Base-by-base conservation (phyloP, 2,888 invertebrate genomes). In the Leucoma salicis region DNA sequence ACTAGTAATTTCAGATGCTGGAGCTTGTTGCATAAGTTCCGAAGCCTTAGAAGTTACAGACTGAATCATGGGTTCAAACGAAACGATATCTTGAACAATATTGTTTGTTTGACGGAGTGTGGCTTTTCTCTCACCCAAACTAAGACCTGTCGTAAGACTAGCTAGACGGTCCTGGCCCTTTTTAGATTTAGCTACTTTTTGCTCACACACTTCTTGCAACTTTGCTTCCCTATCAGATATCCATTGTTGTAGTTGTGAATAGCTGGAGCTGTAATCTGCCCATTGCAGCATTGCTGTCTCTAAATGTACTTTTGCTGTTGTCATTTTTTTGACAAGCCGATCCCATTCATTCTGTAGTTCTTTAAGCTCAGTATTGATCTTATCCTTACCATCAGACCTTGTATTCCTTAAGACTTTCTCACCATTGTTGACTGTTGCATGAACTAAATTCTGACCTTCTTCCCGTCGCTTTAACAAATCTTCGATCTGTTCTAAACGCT, bases 41-140 rank as follows among this genome's bases (percentile, higher is more conserved):
- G 96, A 96, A 51, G 97, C 98, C 89, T 98, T 98, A 38, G 95
- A 95, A 40, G 96, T 94, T 28, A 98, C 97, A 31, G 97, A 97
- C 78, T 97, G 97, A 65, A 98, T 97, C 96, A 98, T 97, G 36
- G 98, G 98, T 79, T 98, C 97, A 83, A 98, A 97, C 38, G 97
- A 96, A 57, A 97, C 96, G 72, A 98, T 98, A 83, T 99, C 98
- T 87, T 98, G 97, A 31, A 98, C 97, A 71, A 98, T 96, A 78
- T 96, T 97, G 85, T 97, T 96, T 42, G 97, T 97, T 86, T 96
- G 96, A 57, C 97, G 92, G 32, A 97, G 91, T 66, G 95, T 96
- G 4, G 97, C 97, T 82, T 96, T 97, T 40, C 96, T 91, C 77
- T 97, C 97, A 37, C 96, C 96, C 35, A 95, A 92, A 40, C 94